Percentiles rank a stretch among this genome's conserved stretches.
Conservation (phyloP, 1,140 invertebrate species). For the Platyura marginata region DNA sequence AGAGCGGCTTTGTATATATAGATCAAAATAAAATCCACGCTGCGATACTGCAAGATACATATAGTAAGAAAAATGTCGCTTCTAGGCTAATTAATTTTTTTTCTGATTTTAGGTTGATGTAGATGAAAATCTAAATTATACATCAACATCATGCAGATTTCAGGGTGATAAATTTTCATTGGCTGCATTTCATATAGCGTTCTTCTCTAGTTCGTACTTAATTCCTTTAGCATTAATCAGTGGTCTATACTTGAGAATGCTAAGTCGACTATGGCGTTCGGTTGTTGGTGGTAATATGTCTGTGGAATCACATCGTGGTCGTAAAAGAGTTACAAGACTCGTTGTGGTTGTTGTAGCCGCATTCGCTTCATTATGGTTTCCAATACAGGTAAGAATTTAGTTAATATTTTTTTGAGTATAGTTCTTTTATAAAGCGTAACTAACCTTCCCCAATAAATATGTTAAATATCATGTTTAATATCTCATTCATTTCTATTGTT, state of each 20-base stretch:
- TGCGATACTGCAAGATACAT: no score
- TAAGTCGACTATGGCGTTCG: constrained; percentile 70
- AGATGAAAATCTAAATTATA: no score
- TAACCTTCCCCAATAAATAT: neutral
- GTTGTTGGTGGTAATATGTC: constrained; percentile 50
- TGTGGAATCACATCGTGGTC: constrained; percentile 49
- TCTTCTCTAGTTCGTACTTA: constrained; percentile 35
- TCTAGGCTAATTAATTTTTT: no score
- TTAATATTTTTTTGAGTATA: no score
- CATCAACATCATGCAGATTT: neutral
- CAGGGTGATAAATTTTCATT: neutral
- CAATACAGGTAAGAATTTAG: constrained; percentile 64
- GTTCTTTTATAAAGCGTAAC: no score
- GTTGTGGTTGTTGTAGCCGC: constrained; percentile 87
- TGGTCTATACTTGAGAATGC: constrained; percentile 77
- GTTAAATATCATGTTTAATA: no score
- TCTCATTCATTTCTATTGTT: no score
- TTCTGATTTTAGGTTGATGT: no score
- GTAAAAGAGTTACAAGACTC: constrained; percentile 79
- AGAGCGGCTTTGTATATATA: no score
- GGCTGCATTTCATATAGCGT: neutral
- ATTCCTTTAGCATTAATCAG: constrained; percentile 69
- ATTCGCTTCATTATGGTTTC: constrained; percentile 90
- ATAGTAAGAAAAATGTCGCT: no score
- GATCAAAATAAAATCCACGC: no score